Evolutionary conservation across 2,113 vertebrate genomes (phyloP), one percentile per base, ranked within the genome.

Genomic region (Accipiter cooperii): DNA sequence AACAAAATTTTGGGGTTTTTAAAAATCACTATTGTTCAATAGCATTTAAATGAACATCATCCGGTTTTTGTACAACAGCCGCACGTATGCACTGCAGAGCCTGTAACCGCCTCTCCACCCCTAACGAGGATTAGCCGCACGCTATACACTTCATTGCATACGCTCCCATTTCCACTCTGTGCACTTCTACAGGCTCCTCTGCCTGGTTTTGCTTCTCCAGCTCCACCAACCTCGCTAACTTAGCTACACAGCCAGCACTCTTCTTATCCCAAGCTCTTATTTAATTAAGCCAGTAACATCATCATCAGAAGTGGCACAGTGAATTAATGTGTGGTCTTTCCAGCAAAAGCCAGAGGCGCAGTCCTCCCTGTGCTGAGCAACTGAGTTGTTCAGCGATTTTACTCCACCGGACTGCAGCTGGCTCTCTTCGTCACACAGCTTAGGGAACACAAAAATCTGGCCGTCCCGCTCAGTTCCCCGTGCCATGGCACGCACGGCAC

Each of bases 111-210:
- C 63, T 68, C 68, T 63, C 31, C 73, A 33, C 33, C 64, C 31
- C 4, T 0, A 9, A 3, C 2, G 33, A 46, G 52, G 54, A 46
- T 52, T 55, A 69, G 21, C 65, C 58, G 24, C 4, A 11, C 54
- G 31, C 46, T 40, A 9, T 12, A 46, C 7, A 1, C 19, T 15
- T 12, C 3, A 10, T 7, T 17, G 57, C 52, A 17, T 6, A 38
- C 19, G 1, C 25, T 38, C 28, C 82, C 46, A 10, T 63, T n/a
- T 8, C 70, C 29, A 15, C 25, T 14, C 55, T 2, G 0, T 4
- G 51, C 19, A 12, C 75, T 13, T n/a, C 65, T 22, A 9, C 36
- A 22, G 71, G 51, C 22, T 80, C 63, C 58, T 70, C 51, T 5
- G 34, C 24, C 57, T 19, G 15, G 2, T 61, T 13, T 58, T 38